Evolutionary conservation across 2,888 invertebrate genomes (phyloP), one percentile per base, ranked within the genome.

Genomic region (Drosophila setosimentum): DNA sequence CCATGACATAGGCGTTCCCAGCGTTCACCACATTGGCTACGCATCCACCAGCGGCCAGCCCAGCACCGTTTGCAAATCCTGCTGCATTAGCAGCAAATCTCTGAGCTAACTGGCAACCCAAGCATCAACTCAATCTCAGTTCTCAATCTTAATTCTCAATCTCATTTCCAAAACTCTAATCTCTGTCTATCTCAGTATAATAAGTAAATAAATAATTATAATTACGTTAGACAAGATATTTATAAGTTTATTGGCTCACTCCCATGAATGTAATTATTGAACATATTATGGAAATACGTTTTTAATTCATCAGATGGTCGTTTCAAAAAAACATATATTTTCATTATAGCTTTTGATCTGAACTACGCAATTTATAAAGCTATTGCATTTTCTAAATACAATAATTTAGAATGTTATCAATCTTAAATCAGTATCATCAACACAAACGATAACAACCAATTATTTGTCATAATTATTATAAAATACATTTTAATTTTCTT

Each of bases 161-260:
- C 3, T 37, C 1, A 35, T 5, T 7, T 33, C 32, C 11, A 4
- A 33, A 33, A n/a, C n/a, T 11, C 1, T 4, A 5, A n/a, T 40
- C 10, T 40, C 37, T 10, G 10, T 40, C n/a, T n/a, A 10, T 40
- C 40, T 40, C 10, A 7, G 16, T 0, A n/a, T 1, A 21, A 32
- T 27, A 30, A 3, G 35, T n/a, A 6, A n/a, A 16, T n/a, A 8
- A 42, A n/a, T n/a, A n/a, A n/a, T n/a, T n/a, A n/a, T n/a, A n/a
- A n/a, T n/a, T n/a, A n/a, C n/a, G 40, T 11, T 55, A 7, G 6
- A 21, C 24, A 1, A 32, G 11, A 37, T 37, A 27, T 13, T 33
- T 32, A 16, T 37, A 24, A 54, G 10, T 35, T 13, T 21, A 2
- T 27, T 8, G 32, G 18, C 73, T 66, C 48, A 65, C 73, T 10